Percentiles rank a stretch among this genome's conserved stretches.
phyloP scores from a whole-genome alignment of 2,888 invertebrate species.

The Steromphala cineraria region DNA sequence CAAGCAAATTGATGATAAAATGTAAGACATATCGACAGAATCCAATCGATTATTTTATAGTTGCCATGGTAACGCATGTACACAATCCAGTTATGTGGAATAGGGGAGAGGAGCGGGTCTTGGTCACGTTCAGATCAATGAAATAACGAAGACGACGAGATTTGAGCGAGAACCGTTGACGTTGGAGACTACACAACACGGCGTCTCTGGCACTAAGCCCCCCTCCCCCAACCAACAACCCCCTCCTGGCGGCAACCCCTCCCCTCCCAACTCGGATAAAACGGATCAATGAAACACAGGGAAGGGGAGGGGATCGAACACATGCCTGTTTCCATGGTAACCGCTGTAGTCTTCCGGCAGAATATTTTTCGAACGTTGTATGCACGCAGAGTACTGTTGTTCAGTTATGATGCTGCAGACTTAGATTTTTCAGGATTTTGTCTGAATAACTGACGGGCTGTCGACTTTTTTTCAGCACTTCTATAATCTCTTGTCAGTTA shows the following conservation, averaged over 20 bases:
- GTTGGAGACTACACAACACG: background rate
- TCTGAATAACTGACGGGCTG: no score
- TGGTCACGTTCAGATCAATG: background rate
- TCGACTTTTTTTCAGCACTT: no score
- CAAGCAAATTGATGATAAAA: no score
- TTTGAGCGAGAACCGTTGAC: background rate
- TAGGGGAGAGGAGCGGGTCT: background rate
- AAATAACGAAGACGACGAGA: background rate
- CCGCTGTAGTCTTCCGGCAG: background rate
- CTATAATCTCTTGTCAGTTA: no score
- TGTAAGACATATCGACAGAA: background rate
- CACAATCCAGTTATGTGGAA: background rate
- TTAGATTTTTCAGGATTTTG: no score
- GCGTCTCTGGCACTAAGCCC: background rate
- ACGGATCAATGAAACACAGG: background rate
- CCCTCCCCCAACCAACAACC: no score
- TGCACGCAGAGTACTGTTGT: no score
- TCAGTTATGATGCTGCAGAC: no score
- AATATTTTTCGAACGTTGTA: background rate
- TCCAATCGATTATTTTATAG: background rate
- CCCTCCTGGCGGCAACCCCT: background rate
- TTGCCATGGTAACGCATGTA: background rate
- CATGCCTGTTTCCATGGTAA: slow-evolving; percentile 1
- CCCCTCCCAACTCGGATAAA: background rate
- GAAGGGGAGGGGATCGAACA: background rate